Base-by-base conservation (phyloP, 2,888 invertebrate genomes). In the Limnephilus auricula region DNA sequence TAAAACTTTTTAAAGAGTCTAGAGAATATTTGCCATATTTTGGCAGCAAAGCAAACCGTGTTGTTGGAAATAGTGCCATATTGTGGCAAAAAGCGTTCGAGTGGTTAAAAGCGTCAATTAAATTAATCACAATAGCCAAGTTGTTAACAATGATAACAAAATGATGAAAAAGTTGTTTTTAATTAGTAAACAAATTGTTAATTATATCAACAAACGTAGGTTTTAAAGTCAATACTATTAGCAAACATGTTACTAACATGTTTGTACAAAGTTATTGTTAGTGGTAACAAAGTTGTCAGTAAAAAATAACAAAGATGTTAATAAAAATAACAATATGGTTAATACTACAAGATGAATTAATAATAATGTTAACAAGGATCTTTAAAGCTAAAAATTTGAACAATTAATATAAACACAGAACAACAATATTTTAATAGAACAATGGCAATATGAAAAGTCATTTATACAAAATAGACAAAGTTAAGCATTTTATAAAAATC, bases 401-500 rank as follows among this genome's bases (percentile, higher is more conserved):
- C 50, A 65, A 65, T 65, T n/a, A 65, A 25, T 65, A 65, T 65
- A 65, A 65, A 65, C 65, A 65, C 25, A 65, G 65, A 65, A 65
- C 65, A 65, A 65, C 65, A 65, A 65, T 65, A 65, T 50, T n/a
- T 50, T 50, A 50, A 50, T 18, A 50, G 50, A 50, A 15, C n/a
- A 15, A 50, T 65, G 65, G 65, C 65, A 65, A 65, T n/a, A 65
- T n/a, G 25, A 25, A 65, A 65, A 65, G 50, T 65, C 50, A 25
- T 65, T 65, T 65, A 65, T 65, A 65, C 65, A 65, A 65, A 65
- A 65, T 65, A 65, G 65, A 65, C 65, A 65, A 65, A 65, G 65
- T 65, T 65, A 65, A 65, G 65, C n/a, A 65, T 25, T 65, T 65
- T 65, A 65, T 65, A 65, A 65, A 65, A 65, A 65, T 65, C 65